A percentile compares a stretch with the other conserved stretches of the same genome.
Evolutionary conservation across 2,888 invertebrate genomes (phyloP).

Genomic region (Drosophila meridionalis): DNA sequence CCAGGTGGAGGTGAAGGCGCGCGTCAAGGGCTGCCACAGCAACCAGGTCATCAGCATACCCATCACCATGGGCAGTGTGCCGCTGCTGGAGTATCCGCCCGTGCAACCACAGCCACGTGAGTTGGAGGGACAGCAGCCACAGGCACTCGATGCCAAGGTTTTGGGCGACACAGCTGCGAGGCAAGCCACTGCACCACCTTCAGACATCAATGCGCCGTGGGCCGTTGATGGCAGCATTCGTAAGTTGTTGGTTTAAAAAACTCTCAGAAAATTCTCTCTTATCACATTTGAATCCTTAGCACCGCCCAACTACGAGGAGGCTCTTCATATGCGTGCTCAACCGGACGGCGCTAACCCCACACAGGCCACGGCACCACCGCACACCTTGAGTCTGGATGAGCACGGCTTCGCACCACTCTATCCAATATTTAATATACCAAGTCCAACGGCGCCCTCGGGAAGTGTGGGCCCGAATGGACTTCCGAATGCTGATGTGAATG

Average conservation of each 20-base stretch:
- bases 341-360: neutral
- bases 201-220: constrained; percentile 55
- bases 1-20: constrained; percentile 75
- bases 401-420: constrained; percentile 73
- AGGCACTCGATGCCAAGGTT: constrained; percentile 32
- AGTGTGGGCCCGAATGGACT: constrained; percentile 20
- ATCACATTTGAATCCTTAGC: constrained; percentile 53
- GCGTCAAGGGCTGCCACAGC: constrained; percentile 70
- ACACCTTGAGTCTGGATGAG: constrained; percentile 55
- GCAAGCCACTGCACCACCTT: constrained; percentile 28
- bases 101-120: constrained; percentile 49
- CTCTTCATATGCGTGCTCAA: constrained; percentile 70
- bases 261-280: neutral
- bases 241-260: constrained; percentile 32
- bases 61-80: constrained; percentile 83
- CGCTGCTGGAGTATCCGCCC: constrained; percentile 48
- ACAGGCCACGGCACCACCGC: constrained; percentile 43
- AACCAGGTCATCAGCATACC: constrained; percentile 72
- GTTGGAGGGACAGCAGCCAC: neutral
- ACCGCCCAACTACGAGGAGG: constrained; percentile 83
- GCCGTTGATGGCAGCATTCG: constrained; percentile 54
- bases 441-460: constrained; percentile 50
- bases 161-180: constrained; percentile 5
- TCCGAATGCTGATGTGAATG: constrained; percentile 36
- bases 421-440: constrained; percentile 77